Conservation (phyloP, 2,888 invertebrate species). For the Ernsta delagoae region DNA sequence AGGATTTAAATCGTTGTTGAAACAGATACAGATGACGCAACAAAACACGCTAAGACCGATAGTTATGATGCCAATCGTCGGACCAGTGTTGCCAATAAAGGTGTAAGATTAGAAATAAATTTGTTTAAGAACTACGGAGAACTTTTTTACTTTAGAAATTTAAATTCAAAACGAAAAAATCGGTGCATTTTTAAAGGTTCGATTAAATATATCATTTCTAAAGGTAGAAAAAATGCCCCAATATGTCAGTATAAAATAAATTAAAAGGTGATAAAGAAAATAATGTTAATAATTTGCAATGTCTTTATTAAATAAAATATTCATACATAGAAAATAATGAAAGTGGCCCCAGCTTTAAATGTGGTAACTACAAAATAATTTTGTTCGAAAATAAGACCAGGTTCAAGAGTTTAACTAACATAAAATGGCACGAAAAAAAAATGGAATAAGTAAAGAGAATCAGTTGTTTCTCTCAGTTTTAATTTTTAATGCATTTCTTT, state of each 20-base stretch:
- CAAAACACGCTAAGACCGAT: conserved; percentile 50
- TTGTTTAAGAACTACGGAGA: conserved; percentile 1
- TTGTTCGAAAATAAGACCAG: conserved; percentile 50
- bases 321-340: conserved; percentile 7
- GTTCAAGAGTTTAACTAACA: conserved; percentile 72
- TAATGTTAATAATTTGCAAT: too few relatives aligned
- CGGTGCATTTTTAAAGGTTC: too few relatives aligned
- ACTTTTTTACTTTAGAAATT: conserved; percentile 14
- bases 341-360: not conserved
- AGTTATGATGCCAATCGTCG: conserved; percentile 56
- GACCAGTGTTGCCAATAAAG: conserved; percentile 46
- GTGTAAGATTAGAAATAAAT: conserved; percentile 40
- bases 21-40: conserved; percentile 48
- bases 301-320: conserved; percentile 6
- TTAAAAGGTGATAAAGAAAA: not conserved
- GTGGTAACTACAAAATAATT: conserved; percentile 18
- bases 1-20: conserved; percentile 51
- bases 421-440: conserved; percentile 9
- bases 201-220: too few relatives aligned
- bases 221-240: too few relatives aligned
- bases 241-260: not conserved
- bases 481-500: too few relatives aligned
- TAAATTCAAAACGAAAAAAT: too few relatives aligned
- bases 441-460: not conserved
- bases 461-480: too few relatives aligned